A percentile compares a stretch with the other conserved stretches of the same genome.
phyloP scores from a whole-genome alignment of 2,113 vertebrate genomes.

The Ahaetulla prasina region DNA sequence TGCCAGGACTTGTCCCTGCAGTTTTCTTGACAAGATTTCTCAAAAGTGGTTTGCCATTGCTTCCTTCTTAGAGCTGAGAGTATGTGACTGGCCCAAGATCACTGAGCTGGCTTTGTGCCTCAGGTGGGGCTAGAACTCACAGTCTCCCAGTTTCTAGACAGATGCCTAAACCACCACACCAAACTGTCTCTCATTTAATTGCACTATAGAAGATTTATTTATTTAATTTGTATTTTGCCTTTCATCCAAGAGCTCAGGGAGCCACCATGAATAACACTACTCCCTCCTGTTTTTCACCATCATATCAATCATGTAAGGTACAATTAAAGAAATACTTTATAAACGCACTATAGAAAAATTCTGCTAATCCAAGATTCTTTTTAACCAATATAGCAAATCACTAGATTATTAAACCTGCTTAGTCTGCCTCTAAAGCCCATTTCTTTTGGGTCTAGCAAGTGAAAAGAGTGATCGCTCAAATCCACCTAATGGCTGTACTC shows the following conservation, averaged over 20 bases:
- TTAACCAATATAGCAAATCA: background rate
- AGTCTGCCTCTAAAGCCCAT: background rate
- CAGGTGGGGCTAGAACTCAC: background rate
- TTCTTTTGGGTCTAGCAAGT: background rate
- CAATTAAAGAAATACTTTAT: background rate
- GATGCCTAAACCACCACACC: background rate
- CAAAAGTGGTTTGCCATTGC: background rate
- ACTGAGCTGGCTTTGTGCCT: background rate
- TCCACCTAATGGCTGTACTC: background rate
- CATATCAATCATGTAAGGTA: background rate
- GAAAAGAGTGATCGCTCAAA: background rate
- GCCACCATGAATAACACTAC: background rate
- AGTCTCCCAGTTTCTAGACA: background rate
- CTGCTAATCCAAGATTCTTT: background rate
- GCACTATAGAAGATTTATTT: background rate
- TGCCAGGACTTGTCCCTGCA: background rate
- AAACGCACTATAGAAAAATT: background rate
- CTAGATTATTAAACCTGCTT: background rate
- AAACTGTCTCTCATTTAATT: background rate
- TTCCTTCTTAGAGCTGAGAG: background rate
- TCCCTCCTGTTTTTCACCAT: background rate
- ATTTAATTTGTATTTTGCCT: background rate
- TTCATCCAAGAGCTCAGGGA: background rate
- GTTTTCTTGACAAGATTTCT: background rate
- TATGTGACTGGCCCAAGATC: background rate